A percentile compares a stretch with the other conserved stretches of the same genome.
Conservation (phyloP, 2,888 invertebrate species). For the Aromia moschata region DNA sequence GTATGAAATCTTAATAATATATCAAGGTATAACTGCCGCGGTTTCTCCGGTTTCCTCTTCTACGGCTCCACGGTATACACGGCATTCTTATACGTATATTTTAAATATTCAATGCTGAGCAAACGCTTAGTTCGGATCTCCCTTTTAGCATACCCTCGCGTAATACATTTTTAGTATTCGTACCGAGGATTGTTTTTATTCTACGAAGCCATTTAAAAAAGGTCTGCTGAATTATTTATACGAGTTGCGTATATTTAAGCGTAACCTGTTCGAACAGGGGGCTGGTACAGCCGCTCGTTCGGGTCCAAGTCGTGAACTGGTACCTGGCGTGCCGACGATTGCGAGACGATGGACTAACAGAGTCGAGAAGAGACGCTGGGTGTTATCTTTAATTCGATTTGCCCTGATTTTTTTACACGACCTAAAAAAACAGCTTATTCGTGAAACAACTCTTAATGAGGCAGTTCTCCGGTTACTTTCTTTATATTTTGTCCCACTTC, state of each 20-base stretch:
- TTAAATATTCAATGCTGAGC: conserved; percentile 37
- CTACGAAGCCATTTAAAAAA: conserved; percentile 37
- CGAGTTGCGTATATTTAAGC: conserved; percentile 27
- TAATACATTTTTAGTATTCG: conserved; percentile 41
- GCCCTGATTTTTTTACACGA: too few relatives aligned
- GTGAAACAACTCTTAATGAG: too few relatives aligned
- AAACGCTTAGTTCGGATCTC: conserved; percentile 38
- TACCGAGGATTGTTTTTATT: conserved; percentile 38
- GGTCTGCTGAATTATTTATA: conserved; percentile 38
- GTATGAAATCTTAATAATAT: conserved; percentile 21
- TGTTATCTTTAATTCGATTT: too few relatives aligned
- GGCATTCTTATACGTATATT: conserved; percentile 30
- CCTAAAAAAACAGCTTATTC: too few relatives aligned
- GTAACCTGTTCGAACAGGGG: conserved; percentile 10
- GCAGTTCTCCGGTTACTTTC: too few relatives aligned
- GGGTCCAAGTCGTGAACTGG: background rate
- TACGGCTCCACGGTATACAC: conserved; percentile 5
- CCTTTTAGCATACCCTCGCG: conserved; percentile 31
- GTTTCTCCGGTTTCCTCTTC: background rate
- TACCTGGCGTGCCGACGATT: background rate
- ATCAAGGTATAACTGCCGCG: conserved; percentile 9
- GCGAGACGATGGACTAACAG: background rate
- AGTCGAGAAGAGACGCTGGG: too few relatives aligned
- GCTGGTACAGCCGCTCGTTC: background rate
- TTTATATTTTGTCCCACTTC: too few relatives aligned